Percentiles rank a stretch among this genome's conserved stretches.
These are phyloP conservation scores for Alosa alosa DNA, from an alignment of 2,113 vertebrate species.

Conservation along the genomic window DNA sequence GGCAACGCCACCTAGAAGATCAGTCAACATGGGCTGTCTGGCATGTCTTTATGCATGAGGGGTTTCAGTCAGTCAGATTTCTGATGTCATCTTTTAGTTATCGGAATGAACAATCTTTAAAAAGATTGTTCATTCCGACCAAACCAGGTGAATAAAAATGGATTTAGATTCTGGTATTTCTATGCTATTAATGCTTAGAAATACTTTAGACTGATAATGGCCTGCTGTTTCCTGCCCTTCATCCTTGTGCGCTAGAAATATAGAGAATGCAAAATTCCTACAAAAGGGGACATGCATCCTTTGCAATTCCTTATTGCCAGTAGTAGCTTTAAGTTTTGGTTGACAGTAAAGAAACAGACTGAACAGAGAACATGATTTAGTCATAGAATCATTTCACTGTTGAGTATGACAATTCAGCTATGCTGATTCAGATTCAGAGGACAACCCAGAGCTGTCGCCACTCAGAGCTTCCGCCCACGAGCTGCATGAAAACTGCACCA, in stretches of 20 bases:
- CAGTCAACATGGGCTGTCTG: neutral
- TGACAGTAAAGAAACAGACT: neutral
- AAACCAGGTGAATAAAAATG: no score
- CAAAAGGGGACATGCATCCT: neutral
- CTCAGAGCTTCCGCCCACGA: neutral
- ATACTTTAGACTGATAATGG: no score
- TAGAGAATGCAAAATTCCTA: neutral
- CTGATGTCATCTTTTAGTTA: neutral
- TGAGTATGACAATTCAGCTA: neutral
- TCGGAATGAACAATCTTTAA: no score
- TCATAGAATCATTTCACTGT: neutral
- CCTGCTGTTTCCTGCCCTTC: no score
- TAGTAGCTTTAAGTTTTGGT: neutral
- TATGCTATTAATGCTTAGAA: no score
- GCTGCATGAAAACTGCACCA: neutral
- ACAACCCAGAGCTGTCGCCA: neutral
- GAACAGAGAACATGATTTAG: neutral
- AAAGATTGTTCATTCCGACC: neutral
- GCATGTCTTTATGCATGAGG: neutral
- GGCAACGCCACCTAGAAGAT: slow-evolving; percentile 45
- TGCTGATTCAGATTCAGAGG: neutral
- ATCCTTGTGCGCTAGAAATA: neutral
- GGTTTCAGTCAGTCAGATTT: neutral
- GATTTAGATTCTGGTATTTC: no score
- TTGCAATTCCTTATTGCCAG: neutral